Evolutionary conservation across 1,140 invertebrate genomes (phyloP), one percentile per base, ranked within the genome.

Genomic region (Sycophila sp.): DNA sequence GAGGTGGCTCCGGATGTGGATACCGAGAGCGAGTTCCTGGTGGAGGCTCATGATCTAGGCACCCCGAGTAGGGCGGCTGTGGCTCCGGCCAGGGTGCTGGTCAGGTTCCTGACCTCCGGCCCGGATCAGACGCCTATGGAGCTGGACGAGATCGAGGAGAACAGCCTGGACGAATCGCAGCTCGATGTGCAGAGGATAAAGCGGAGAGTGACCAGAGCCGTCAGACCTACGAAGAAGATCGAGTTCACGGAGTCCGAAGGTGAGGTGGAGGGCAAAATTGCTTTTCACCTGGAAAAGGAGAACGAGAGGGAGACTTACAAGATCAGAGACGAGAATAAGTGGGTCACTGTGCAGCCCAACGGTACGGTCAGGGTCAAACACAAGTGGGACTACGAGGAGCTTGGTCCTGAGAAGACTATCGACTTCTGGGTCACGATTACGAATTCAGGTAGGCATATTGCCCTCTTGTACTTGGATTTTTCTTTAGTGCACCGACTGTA

Each of bases 361-460:
- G 96, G 96, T 67, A 94, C 94, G 30, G 95, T 98, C 69, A 91
- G 92, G 76, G 95, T 98, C 38, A 96, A 96, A 86, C 95, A 96
- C 89, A 96, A 96, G 89, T 98, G 96, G 96, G 95, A 98, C 88
- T 98, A 96, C 84, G 96, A 98, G 80, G 95, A 97, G 78, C 84
- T 98, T 3, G 95, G 95, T n/a, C 94, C 94, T 0, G 96, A 97
- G 84, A 98, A 98, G 83, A 96, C 94, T 2, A 97, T 97, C 77
- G 96, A 97, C 82, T 97, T 98, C 85, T 97, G 95, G 95, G 95
- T 98, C 15, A 96, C 94, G 28, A 96, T 97, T 76, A 95, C 93
- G 11, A 96, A 96, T 84, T 89, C 92, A 78, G 93, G 93, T 87
- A 92, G 92, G 17, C n/a, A n/a, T n/a, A 15, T 32, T 17, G 5